Evolutionary conservation across 1,140 invertebrate genomes (phyloP), one percentile per base, ranked within the genome.

Genomic region (Andrena cerasifolii): DNA sequence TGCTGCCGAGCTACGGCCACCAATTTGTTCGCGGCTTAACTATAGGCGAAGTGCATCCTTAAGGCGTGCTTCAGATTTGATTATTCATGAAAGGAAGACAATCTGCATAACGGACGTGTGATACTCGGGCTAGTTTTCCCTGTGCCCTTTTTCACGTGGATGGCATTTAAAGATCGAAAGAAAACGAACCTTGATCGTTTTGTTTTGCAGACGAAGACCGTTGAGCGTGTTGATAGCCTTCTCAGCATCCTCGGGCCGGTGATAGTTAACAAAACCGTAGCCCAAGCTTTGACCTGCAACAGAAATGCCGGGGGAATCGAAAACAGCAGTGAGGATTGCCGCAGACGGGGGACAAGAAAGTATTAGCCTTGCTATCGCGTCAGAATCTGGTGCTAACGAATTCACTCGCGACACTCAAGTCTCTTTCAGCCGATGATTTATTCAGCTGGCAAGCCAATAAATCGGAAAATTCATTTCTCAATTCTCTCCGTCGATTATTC

Each of bases 181-280:
- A 5, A 8, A 63, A 72, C 82, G 75, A 45, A 99, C 99, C 96
- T 99, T 99, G 88, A 99, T 99, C 40, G 98, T 99, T 95, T 99
- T 99, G 93, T 99, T 99, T 93, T 99, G 98, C 82, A 99, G 94
- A 86, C 98, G 95, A 75, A 99, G 95, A 83, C 98, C 98, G 93
- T 99, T 99, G 79, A 99, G 94, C 47, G 98, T 98, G 92, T 97
- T 97, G 89, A 99, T 99, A 65, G 99, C 99, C 93, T 99, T 99
- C 92, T 99, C 97, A 49, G 99, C 99, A 94, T 99, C 98, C 93
- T 99, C 98, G 65, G 97, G 95, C 87, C 97, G 95, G 89, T 99
- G 97, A 93, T 99, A 99, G 94, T 99, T 99, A 80, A 99, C 99
- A 93, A 99, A 99, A 83, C 99, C 99, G 93, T 99, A 99, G 80